A percentile compares a stretch with the other conserved stretches of the same genome.
These are phyloP conservation scores for Setipinna tenuifilis DNA, from an alignment of 2,797 vertebrate genomes.

Conservation along the genomic window DNA sequence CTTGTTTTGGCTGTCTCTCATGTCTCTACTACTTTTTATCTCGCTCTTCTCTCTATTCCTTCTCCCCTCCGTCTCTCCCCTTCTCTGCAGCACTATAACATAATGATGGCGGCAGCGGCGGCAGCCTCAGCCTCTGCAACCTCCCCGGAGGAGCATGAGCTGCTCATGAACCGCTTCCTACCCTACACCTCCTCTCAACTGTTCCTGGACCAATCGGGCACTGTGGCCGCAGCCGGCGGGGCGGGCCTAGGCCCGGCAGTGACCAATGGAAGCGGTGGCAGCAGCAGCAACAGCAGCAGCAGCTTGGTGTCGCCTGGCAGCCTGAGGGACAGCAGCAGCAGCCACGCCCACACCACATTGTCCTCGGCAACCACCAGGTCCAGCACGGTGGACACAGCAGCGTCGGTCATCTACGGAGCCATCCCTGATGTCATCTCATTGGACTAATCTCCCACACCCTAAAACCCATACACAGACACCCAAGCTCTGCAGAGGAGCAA, in stretches of 20 bases:
- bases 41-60: background rate
- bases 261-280: constrained; percentile 77
- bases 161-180: constrained; percentile 91
- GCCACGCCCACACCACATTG: constrained; percentile 80
- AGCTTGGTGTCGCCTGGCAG: constrained; percentile 96
- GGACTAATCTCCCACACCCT: constrained; percentile 77
- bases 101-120: constrained; percentile 93
- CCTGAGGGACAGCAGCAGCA: constrained; percentile 77
- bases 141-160: constrained; percentile 90
- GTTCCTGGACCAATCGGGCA: constrained; percentile 90
- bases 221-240: constrained; percentile 82
- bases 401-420: constrained; percentile 93
- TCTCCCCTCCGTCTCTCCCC: background rate
- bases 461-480: background rate
- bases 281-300: constrained; percentile 94
- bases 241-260: constrained; percentile 75
- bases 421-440: constrained; percentile 98
- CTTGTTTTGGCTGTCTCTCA: background rate
- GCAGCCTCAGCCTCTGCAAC: constrained; percentile 84
- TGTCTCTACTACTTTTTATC: background rate
- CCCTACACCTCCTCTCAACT: constrained; percentile 93
- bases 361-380: constrained; percentile 68
- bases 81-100: constrained; percentile 89
- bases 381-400: constrained; percentile 77
- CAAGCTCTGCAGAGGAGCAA: too few relatives aligned